These are phyloP conservation scores for Caenorhabditis wallacei DNA, from an alignment of 2,888 invertebrate species.

Conservation along the genomic window DNA sequence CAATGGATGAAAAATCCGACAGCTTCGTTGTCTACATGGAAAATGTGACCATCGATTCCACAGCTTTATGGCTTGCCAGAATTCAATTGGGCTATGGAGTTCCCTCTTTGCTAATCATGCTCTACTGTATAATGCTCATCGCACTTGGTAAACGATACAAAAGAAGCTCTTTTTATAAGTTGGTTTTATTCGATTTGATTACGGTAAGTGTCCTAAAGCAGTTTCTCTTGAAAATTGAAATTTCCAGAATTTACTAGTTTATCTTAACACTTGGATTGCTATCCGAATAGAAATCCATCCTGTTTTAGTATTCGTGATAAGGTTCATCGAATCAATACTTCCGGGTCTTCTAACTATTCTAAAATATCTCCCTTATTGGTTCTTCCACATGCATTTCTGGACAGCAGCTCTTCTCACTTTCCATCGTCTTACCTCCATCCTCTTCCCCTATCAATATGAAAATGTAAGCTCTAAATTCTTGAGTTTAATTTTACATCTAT, in stretches of 20 bases:
- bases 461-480: too few species aligned
- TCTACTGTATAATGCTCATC: not conserved
- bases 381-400: constrained; percentile 53
- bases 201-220: constrained; percentile 4
- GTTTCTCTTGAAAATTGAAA: not conserved
- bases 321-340: not conserved
- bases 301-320: constrained; percentile 2
- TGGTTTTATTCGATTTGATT: constrained; percentile 18
- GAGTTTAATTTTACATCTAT: too few species aligned
- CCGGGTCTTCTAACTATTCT: not conserved
- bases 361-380: constrained; percentile 17
- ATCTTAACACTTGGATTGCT: constrained; percentile 34
- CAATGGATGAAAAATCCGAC: not conserved
- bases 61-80: not conserved
- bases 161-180: constrained; percentile 17
- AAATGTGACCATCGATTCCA: not conserved
- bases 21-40: constrained; percentile 17
- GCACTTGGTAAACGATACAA: constrained; percentile 10
- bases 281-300: constrained; percentile 19
- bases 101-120: constrained; percentile 7
- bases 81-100: constrained; percentile 22
- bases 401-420: constrained; percentile 15
- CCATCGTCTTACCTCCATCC: constrained; percentile 29
- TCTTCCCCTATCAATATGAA: constrained; percentile 12
- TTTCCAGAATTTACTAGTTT: constrained; percentile 33